Conservation (phyloP, 2,113 vertebrate species). For the Microtus ochrogaster region DNA sequence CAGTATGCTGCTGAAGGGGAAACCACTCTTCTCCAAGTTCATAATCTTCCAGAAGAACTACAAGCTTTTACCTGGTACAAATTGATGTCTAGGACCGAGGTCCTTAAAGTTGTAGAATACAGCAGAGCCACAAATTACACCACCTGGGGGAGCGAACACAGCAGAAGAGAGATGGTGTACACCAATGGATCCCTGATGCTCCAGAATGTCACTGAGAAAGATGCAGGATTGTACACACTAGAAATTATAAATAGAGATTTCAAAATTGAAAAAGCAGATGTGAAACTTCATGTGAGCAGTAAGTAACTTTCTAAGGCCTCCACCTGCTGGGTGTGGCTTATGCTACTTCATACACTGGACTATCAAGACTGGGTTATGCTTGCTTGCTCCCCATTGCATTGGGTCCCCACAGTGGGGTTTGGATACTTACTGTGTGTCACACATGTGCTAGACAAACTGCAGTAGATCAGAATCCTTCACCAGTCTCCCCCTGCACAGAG, state of each 20-base stretch:
- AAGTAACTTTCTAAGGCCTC: neutral
- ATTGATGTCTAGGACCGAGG: fast-evolving
- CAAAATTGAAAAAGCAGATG: neutral
- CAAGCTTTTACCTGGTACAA: neutral
- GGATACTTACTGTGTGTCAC: neutral
- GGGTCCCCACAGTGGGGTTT: fast-evolving
- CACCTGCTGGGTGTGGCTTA: neutral
- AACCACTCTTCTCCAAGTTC: neutral
- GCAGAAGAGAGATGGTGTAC: neutral
- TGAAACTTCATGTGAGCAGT: neutral
- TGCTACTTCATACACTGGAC: neutral
- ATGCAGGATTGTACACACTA: neutral
- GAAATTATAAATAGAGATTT: neutral
- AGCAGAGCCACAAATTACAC: neutral
- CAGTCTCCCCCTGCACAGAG: neutral
- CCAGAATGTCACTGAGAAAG: neutral
- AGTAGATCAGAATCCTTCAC: neutral
- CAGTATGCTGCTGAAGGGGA: neutral
- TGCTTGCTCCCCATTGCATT: neutral
- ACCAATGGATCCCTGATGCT: neutral
- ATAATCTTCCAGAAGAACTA: neutral
- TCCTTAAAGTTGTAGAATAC: neutral
- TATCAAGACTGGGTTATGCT: neutral
- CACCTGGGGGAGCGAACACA: neutral
- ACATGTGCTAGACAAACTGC: neutral